These are phyloP conservation scores for Epirrhoe alternata DNA, from an alignment of 2,888 invertebrate species.

Conservation along the genomic window DNA sequence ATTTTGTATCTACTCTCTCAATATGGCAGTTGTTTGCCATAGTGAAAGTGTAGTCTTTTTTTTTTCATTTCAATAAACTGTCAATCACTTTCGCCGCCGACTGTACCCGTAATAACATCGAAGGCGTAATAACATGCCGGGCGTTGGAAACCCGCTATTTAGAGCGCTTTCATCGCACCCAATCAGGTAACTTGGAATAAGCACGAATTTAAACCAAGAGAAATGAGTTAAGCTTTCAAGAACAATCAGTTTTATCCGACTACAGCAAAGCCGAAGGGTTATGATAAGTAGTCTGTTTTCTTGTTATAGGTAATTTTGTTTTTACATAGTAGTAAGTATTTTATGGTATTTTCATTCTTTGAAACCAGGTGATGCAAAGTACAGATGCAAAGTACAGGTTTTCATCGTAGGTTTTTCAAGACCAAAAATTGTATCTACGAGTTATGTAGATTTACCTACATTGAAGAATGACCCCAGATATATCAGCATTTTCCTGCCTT, in stretches of 20 bases:
- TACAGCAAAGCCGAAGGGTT: not conserved
- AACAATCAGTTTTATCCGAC: not conserved
- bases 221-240: not conserved
- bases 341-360: too few species aligned
- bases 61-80: not conserved
- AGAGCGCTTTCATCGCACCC: slow-evolving; percentile 60
- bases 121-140: slow-evolving; percentile 42
- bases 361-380: too few species aligned
- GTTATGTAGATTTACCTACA: too few species aligned
- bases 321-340: too few species aligned
- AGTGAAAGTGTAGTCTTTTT: too few species aligned
- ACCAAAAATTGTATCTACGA: too few species aligned
- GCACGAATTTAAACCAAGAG: slow-evolving; percentile 35
- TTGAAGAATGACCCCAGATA: too few species aligned
- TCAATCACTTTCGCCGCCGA: not conserved
- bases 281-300: not conserved
- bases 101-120: slow-evolving; percentile 24
- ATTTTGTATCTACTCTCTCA: too few species aligned
- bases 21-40: too few species aligned
- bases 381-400: too few species aligned
- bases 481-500: too few species aligned
- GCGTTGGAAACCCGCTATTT: slow-evolving; percentile 54
- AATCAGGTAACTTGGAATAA: slow-evolving; percentile 52
- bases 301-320: not conserved
- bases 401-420: too few species aligned